Percentiles rank a stretch among this genome's conserved stretches.
Conservation (phyloP, 2,797 vertebrate species). For the Alectoris magna region DNA sequence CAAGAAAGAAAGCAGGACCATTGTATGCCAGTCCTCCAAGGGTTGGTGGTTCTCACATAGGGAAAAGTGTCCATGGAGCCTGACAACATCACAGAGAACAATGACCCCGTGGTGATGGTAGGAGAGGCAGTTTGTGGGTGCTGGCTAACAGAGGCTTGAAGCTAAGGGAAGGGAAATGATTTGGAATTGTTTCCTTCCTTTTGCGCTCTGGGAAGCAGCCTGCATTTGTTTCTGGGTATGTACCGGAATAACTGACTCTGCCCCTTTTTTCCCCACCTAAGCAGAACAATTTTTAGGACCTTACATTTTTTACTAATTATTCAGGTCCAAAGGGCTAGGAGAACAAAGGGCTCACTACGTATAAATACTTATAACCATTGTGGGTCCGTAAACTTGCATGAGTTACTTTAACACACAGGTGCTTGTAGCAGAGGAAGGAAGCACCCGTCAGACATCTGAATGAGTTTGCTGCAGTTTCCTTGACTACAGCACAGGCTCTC, state of each 20-base stretch:
- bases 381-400: background rate
- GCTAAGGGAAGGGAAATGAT: background rate
- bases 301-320: background rate
- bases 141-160: background rate
- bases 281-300: background rate
- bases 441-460: background rate
- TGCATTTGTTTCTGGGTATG: background rate
- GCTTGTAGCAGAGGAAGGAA: background rate
- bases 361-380: background rate
- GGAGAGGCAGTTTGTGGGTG: background rate
- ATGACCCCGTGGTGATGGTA: background rate
- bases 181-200: slow-evolving; percentile 1
- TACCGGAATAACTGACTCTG: background rate
- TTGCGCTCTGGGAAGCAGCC: background rate
- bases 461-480: background rate
- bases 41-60: background rate
- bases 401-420: background rate
- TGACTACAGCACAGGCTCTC: background rate
- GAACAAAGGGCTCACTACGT: background rate
- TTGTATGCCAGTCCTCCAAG: background rate
- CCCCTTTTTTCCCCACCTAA: background rate
- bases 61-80: background rate
- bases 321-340: background rate
- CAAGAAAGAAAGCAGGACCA: background rate
- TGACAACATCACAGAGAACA: background rate